Conservation (phyloP, 2,888 invertebrate genomes). For the Escarpia spicata region DNA sequence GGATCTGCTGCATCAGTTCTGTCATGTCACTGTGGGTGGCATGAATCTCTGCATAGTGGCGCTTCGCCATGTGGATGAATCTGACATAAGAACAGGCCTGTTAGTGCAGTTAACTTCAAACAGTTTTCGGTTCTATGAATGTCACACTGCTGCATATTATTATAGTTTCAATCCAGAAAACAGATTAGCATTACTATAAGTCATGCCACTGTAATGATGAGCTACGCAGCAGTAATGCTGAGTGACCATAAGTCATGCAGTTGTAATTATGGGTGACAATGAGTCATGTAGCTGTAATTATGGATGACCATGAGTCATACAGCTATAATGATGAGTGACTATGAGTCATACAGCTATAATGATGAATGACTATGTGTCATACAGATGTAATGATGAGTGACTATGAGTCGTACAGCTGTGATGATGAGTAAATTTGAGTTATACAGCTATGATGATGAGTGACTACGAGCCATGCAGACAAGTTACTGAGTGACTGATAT, state of each 20-base stretch:
- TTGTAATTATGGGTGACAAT: no score
- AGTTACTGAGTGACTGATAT: neutral
- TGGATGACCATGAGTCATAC: neutral
- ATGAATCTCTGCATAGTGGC: conserved; percentile 51
- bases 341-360: neutral
- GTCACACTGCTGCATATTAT: neutral
- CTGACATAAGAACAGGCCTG: conserved; percentile 42
- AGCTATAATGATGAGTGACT: neutral
- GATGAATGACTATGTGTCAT: neutral
- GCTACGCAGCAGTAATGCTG: no score
- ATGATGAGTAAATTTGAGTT: neutral
- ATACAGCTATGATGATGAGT: neutral
- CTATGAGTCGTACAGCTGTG: neutral
- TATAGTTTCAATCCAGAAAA: neutral
- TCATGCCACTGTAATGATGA: no score
- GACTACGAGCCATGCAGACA: neutral
- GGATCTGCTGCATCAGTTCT: conserved; percentile 57
- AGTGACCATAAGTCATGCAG: no score
- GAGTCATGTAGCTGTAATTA: no score
- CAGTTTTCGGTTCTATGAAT: neutral
- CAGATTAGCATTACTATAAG: neutral
- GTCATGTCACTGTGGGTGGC: conserved; percentile 48
- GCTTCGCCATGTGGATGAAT: conserved; percentile 58
- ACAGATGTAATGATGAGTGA: neutral
- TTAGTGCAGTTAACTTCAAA: neutral